Conservation (phyloP, 2,113 vertebrate species). For the Pterocles gutturalis region DNA sequence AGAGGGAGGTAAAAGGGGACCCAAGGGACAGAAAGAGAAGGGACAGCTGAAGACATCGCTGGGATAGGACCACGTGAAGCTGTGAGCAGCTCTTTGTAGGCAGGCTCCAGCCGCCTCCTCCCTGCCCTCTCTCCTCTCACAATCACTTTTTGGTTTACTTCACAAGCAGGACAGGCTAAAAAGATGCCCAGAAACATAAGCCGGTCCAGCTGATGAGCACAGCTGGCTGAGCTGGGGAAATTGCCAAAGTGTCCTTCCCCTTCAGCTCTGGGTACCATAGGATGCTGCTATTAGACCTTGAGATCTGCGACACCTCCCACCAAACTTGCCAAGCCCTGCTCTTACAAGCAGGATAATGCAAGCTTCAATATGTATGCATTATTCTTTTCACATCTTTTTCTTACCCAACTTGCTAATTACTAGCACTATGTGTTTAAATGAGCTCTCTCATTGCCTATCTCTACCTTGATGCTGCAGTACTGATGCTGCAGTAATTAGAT, state of each 20-base stretch:
- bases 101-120: not conserved
- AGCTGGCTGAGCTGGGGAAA: not conserved
- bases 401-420: not conserved
- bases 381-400: not conserved
- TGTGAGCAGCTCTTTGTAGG: not conserved
- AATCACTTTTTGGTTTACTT: not conserved
- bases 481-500: slow-evolving; percentile 50
- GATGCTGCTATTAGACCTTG: not conserved
- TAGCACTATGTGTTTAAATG: not conserved
- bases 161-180: not conserved
- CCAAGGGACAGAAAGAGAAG: not conserved
- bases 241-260: not conserved
- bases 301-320: not conserved
- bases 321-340: not conserved
- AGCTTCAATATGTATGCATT: not conserved
- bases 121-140: not conserved
- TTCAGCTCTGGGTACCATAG: not conserved
- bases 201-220: not conserved
- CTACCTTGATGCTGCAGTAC: slow-evolving; percentile 31
- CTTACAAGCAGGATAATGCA: not conserved
- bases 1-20: not conserved
- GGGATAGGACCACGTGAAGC: not conserved
- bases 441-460: slow-evolving; percentile 14
- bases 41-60: not conserved
- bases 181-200: not conserved